These are phyloP conservation scores for Junonia oenone DNA, from an alignment of 2,888 invertebrate genomes.

Conservation along the genomic window DNA sequence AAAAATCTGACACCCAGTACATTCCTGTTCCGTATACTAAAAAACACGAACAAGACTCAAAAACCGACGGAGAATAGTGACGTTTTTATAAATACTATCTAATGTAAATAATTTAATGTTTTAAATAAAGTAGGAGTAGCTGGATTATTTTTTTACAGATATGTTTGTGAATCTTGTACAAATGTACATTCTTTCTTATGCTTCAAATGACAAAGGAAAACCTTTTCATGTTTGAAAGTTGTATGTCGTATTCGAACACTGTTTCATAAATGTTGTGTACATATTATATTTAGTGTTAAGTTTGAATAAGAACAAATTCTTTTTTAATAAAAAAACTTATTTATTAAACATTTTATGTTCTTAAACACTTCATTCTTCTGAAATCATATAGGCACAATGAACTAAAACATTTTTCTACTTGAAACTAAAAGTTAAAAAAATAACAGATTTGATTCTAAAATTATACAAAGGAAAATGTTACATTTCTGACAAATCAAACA, in stretches of 20 bases:
- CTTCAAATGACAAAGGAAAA: neutral
- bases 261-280: conserved; percentile 46
- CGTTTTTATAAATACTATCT: neutral
- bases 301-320: conserved; percentile 54
- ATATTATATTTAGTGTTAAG: conserved; percentile 43
- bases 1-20: conserved; percentile 45
- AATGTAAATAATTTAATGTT: conserved; percentile 7
- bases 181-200: neutral
- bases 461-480: neutral
- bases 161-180: neutral
- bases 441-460: neutral
- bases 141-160: neutral
- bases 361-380: conserved; percentile 17
- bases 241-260: conserved; percentile 12
- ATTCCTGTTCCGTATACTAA: conserved; percentile 50
- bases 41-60: conserved; percentile 28
- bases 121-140: neutral
- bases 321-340: conserved; percentile 66
- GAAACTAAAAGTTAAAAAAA: neutral
- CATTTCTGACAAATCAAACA: neutral
- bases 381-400: conserved; percentile 2
- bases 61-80: conserved; percentile 15
- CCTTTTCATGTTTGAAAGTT: neutral
- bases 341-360: conserved; percentile 50
- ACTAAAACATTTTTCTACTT: neutral